Conservation (phyloP, 2,113 vertebrate species). For the Prolemur simus region DNA sequence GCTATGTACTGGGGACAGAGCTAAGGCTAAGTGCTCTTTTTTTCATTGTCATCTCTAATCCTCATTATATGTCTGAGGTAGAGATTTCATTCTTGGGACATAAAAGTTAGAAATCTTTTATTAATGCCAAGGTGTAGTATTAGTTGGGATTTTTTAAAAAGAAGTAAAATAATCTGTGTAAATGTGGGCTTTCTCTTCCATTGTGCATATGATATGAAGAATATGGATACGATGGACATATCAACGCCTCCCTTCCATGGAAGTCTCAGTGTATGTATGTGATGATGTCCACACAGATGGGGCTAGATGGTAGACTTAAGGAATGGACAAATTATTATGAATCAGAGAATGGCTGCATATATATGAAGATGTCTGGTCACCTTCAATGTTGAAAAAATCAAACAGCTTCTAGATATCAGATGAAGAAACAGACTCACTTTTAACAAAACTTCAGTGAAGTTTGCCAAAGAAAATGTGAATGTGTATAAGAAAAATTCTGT, state of each 20-base stretch:
- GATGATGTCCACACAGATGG: too few species aligned
- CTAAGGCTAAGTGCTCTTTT: neutral
- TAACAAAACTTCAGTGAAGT: neutral
- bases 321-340: neutral
- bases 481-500: neutral
- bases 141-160: conserved; percentile 6
- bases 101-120: neutral
- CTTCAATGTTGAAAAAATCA: neutral
- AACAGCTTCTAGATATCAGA: neutral
- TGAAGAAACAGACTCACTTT: neutral
- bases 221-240: neutral
- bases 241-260: neutral
- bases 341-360: neutral
- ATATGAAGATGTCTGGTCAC: neutral
- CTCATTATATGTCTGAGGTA: neutral
- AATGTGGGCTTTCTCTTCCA: neutral
- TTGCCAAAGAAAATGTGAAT: neutral
- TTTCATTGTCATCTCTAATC: neutral
- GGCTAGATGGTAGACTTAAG: neutral
- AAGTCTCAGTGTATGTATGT: neutral
- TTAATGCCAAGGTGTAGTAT: neutral
- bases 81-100: neutral
- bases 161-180: neutral
- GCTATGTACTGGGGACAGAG: neutral
- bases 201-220: neutral